Base-by-base conservation (phyloP, 2,113 vertebrate species). In the Phaethon lepturus region DNA sequence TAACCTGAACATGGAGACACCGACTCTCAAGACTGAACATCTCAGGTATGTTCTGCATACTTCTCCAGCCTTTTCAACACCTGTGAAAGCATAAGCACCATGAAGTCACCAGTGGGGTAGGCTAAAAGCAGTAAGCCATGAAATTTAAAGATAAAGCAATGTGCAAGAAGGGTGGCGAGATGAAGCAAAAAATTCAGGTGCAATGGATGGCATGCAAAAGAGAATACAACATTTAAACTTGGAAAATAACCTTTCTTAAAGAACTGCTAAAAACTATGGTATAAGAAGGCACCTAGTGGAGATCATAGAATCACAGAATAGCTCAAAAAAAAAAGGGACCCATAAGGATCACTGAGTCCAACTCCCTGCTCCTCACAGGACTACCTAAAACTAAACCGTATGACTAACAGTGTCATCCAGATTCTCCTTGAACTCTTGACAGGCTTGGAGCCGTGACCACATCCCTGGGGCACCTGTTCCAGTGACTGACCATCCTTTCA, bases 381-480 rank as follows among this genome's bases (percentile, higher is more conserved):
- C 55, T 47, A 68, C 18, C 38, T 53, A 53, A 82, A 79, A 53
- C 45, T 53, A 80, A 80, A 31, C 24, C 22, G 26, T 42, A 49
- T 11, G 17, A 68, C 24, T 35, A 55, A 74, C 3, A 80, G 33
- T 0, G 0, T n/a, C 5, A 7, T 35, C 13, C 9, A 79, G 18
- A 40, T 6, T 5, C 13, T 38, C 38, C 38, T 7, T n/a, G 38
- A 47, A 60, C 24, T 42, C 9, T 38, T 25, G 29, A 56, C 42
- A 63, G 50, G 35, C 35, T 44, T 73, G 33, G 28, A 55, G 47
- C 38, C 3, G 2, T 28, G 17, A 81, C 6, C 9, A 7, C 35
- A 50, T 69, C 63, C 47, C 47, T 44, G 31, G 22, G 71, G 22
- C 45, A 6, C 4, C 24, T 44, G 14, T n/a, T 75, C 17, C 28